Evolutionary conservation across 2,888 invertebrate species (phyloP), one percentile per base, ranked within the genome.

Genomic region (Synanthedon tipuliformis): DNA sequence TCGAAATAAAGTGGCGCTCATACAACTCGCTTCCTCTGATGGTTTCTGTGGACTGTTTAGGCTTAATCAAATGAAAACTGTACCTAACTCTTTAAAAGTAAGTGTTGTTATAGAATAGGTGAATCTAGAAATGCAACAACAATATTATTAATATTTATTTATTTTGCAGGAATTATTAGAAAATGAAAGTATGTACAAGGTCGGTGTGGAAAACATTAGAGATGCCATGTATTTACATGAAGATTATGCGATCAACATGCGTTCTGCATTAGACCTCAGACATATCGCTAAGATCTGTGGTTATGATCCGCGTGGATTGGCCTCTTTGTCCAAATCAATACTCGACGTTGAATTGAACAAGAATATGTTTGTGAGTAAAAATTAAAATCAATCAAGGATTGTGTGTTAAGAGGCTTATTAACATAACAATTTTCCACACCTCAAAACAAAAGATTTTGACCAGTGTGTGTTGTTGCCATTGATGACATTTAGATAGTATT

Each of bases 41-140:
- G 94, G 94, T 0, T 81, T 90, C 54, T 94, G 94, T 73, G 91
- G 90, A 0, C 75, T 95, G 3, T 90, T 95, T 61, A 89, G 94
- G 51, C 74, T 95, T 2, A 89, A 83, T 57, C 84, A 86, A 51
- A 78, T 94, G 57, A 87, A 89, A 59, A 74, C 75, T 56, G 70
- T 93, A 53, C 94, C 94, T 2, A 63, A 73, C 10, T 88, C 89
- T 54, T 79, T 94, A 45, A 89, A 89, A 67, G 92, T 92, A 62
- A 65, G 66, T 61, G 18, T 15, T 48, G 2, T 48, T 41, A n/a
- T 41, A 41, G 18, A 18, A 18, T 18, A 18, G 18, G 3, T 18
- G 18, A 18, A 18, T 18, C 18, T 18, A 18, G 18, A 18, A 18
- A 18, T 18, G 18, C 18, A 18, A 18, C 18, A 18, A 18, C 11